These are phyloP conservation scores for Creontiades dilutus DNA, from an alignment of 2,888 invertebrate genomes.

Conservation along the genomic window DNA sequence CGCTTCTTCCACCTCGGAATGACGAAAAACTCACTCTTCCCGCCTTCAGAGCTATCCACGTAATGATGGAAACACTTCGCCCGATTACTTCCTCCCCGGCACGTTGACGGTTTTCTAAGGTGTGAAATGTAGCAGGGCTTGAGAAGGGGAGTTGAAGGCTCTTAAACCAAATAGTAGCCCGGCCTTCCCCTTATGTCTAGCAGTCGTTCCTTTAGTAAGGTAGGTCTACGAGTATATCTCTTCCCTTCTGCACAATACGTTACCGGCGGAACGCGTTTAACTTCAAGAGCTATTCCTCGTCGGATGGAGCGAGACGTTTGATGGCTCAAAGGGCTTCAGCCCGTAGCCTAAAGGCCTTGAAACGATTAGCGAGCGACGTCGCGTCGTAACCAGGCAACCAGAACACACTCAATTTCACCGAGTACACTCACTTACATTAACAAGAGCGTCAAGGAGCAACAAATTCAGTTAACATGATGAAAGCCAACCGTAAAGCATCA, in stretches of 20 bases:
- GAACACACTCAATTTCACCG: constrained; percentile 9
- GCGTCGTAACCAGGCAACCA: neutral
- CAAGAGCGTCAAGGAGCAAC: neutral
- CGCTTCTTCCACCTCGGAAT: constrained; percentile 3
- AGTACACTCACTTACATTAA: neutral
- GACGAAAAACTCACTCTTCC: constrained; percentile 5
- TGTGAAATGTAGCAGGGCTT: neutral
- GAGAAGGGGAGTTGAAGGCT: neutral
- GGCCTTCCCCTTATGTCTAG: neutral
- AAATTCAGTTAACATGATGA: too few species aligned
- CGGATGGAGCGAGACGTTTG: neutral
- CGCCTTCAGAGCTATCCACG: neutral
- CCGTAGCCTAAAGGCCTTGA: neutral
- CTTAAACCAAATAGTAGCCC: constrained; percentile 38
- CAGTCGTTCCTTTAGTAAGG: constrained; percentile 13
- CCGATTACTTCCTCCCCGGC: constrained; percentile 21
- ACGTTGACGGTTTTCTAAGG: constrained; percentile 3
- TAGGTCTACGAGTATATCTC: constrained; percentile 14
- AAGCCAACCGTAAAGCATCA: too few species aligned
- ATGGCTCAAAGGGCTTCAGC: neutral
- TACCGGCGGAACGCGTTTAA: neutral
- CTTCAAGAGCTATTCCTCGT: constrained; percentile 4
- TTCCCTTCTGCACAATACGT: constrained; percentile 12
- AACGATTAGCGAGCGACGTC: neutral
- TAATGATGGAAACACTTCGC: constrained; percentile 48